Conservation (phyloP, 2,888 invertebrate species). For the Drosophila dives region DNA sequence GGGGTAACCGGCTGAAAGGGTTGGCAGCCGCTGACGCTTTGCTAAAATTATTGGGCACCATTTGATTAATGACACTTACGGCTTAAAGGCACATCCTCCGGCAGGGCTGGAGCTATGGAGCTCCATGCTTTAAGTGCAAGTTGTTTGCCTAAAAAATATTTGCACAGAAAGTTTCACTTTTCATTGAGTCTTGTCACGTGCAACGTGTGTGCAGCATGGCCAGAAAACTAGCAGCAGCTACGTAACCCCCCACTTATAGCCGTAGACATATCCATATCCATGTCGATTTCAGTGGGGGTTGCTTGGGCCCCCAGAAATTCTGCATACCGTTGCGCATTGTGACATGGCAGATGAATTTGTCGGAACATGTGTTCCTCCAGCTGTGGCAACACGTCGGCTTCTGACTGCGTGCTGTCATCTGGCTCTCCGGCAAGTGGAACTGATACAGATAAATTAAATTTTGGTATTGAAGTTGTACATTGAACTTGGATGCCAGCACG, state of each 20-base stretch:
- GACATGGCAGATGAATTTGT: conserved; percentile 81
- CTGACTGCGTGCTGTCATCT: conserved; percentile 27
- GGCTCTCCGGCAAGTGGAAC: conserved; percentile 53
- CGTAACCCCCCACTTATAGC: neutral
- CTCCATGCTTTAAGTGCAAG: conserved; percentile 34
- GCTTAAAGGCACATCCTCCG: conserved; percentile 23
- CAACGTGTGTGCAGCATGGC: conserved; percentile 59
- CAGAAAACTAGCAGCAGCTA: conserved; percentile 25
- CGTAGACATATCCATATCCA: conserved; percentile 32
- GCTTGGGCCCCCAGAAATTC: conserved; percentile 43
- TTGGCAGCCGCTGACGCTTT: conserved; percentile 62
- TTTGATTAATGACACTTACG: conserved; percentile 75
- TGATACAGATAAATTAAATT: conserved; percentile 81
- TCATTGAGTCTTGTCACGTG: conserved; percentile 76
- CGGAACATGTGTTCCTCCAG: conserved; percentile 75
- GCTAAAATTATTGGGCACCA: conserved; percentile 72
- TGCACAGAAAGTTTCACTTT: conserved; percentile 74
- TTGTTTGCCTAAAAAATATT: conserved; percentile 66
- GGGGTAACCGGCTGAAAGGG: conserved; percentile 52
- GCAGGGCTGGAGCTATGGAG: neutral
- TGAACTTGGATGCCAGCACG: conserved; percentile 74
- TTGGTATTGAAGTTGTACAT: conserved; percentile 49
- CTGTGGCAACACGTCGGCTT: conserved; percentile 49
- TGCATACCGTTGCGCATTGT: conserved; percentile 80
- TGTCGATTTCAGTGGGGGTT: conserved; percentile 37